Base-by-base conservation (phyloP, 2,888 invertebrate genomes). In the Latrodectus elegans region DNA sequence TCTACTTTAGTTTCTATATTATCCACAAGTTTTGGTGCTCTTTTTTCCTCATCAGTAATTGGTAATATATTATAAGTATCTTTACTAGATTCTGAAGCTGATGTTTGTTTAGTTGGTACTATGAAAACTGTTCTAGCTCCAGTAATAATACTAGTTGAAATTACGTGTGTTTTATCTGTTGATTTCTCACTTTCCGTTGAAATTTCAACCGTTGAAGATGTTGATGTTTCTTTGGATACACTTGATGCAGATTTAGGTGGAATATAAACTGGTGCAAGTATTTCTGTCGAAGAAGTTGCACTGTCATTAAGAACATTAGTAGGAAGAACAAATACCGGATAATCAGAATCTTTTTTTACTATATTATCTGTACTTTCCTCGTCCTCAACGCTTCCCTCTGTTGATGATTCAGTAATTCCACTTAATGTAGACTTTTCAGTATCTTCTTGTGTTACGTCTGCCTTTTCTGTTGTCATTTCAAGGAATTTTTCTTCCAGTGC, bases 71-170 rank as follows among this genome's bases (percentile, higher is more conserved):
- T 85, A 60, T 79, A 80, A 11, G 14, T 60, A 9, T 80, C 79
- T 74, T 75, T 79, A 22, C 22, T 79, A 26, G 15, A 9, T 22
- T 84, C 84, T n/a, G 26, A 38, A 8, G 26, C 65, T 67, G 75
- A 26, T 14, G 79, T 70, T 38, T 38, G 26, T 79, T 83, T 83
- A 3, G 88, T 80, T 55, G 88, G 88, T 12, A 88, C 38, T 51
- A 88, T 88, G 75, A 89, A 89, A 52, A 89, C 75, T 17, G 89
- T 89, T 81, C 85, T 81, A 22, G 84, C 88, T 12, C 89, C 89
- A 38, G 88, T 88, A n/a, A 89, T 85, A n/a, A 88, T 81, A 17
- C 83, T 84, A n/a, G 88, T 88, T 14, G 88, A 88, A 8, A 88
- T 70, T 9, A 78, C 74, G 55, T 74, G 65, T 6, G 88, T 68